These are phyloP conservation scores for Crypturellus undulatus DNA, from an alignment of 2,113 vertebrate species.

Conservation along the genomic window DNA sequence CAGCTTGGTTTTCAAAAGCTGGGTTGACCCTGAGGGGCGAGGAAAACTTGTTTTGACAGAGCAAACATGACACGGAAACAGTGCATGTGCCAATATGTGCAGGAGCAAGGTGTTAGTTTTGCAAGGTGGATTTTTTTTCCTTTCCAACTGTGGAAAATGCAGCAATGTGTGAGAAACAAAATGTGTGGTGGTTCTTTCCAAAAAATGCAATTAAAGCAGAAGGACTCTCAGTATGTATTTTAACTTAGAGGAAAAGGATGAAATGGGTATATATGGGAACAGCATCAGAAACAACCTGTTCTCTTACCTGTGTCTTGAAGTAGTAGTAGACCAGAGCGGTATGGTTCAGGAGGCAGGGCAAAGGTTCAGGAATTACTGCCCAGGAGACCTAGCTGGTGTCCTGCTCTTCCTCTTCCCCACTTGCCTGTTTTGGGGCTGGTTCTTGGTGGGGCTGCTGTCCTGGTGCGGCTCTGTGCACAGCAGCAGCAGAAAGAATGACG, in stretches of 20 bases:
- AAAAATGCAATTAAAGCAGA: background rate
- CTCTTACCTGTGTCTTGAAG: background rate
- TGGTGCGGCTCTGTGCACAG: background rate
- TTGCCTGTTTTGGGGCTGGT: background rate
- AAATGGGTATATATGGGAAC: background rate
- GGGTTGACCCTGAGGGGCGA: constrained; percentile 59
- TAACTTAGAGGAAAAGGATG: background rate
- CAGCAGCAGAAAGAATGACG: background rate
- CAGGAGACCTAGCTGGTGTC: background rate
- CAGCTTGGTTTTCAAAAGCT: constrained; percentile 70
- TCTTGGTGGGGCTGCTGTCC: rapidly evolving
- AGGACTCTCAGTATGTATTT: background rate
- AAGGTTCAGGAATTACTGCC: background rate
- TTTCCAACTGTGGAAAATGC: background rate
- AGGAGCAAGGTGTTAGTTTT: constrained; percentile 43
- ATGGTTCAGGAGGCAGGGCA: background rate
- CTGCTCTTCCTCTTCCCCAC: background rate
- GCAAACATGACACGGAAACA: constrained; percentile 39
- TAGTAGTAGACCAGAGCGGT: background rate
- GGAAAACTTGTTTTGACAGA: constrained; percentile 70
- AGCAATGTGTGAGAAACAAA: background rate
- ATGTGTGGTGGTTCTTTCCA: background rate
- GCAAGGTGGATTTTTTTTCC: background rate
- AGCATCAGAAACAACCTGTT: background rate
- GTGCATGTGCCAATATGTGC: constrained; percentile 14